Evolutionary conservation across 2,888 invertebrate genomes (phyloP), one percentile per base, ranked within the genome.

Genomic region (Dasysyrphus tricinctus): DNA sequence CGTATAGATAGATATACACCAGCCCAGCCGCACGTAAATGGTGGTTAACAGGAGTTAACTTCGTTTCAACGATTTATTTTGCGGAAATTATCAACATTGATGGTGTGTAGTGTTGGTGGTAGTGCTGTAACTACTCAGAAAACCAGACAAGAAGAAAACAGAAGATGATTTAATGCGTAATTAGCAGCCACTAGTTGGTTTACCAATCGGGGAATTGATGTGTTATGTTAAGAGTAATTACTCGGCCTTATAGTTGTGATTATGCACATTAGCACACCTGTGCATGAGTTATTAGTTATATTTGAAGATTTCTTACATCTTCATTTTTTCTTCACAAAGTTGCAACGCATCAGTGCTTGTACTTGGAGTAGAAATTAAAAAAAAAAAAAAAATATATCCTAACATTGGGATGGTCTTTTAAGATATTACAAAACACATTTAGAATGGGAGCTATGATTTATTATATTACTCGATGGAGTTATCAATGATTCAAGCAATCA

Each of bases 71-170:
- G 57, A 76, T 79, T 70, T 24, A 70, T 70, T 70, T 70, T 44
- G 57, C 75, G 84, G 80, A 80, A 84, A 76, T 80, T 80, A 73
- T 69, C 65, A 67, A 67, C 70, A 70, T 44, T 80, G 39, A 42
- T 24, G 39, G 59, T 39, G 59, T 29, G 19, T n/a, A n/a, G 49
- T 32, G 24, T 16, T 24, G 24, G 24, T 24, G 12, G 29, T n/a
- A n/a, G n/a, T 47, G 65, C 44, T 69, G 59, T 61, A 77, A 77
- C 24, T 24, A 37, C 34, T 37, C 29, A 57, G 29, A 24, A 29
- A 12, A 12, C n/a, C 32, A 24, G 24, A 42, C 57, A 49, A 24
- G 42, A 14, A 69, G n/a, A 39, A 49, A 24, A 24, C 2, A 61
- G 44, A 44, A 42, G 59, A 69, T 51, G 69, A 80, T 76, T 75